phyloP scores from a whole-genome alignment of 2,888 invertebrate genomes.

The Netelia inedita region DNA sequence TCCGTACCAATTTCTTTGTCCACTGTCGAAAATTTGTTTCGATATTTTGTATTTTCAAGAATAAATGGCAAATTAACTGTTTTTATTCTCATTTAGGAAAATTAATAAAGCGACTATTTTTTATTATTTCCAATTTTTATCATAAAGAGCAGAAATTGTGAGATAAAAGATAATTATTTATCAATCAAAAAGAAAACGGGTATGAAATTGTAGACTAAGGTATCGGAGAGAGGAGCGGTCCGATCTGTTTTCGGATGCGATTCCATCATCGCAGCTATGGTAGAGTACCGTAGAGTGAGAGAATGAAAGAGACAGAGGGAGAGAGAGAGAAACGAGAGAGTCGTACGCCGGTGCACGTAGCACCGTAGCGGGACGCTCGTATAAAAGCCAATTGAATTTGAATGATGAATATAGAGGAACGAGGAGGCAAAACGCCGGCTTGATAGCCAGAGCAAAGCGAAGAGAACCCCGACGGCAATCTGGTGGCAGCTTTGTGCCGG shows the following conservation, averaged over 20 bases:
- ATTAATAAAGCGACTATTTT: no score
- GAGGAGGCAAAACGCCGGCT: conserved; percentile 64
- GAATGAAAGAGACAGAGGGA: no score
- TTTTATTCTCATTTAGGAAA: no score
- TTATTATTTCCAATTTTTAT: no score
- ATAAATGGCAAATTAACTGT: no score
- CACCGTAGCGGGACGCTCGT: conserved; percentile 79
- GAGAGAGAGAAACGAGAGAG: conserved; percentile 51
- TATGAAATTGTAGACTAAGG: not conserved
- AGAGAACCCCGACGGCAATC: conserved; percentile 83
- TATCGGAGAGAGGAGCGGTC: conserved; percentile 70
- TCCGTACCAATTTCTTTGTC: no score
- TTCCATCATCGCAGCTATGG: conserved; percentile 80
- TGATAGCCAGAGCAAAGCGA: conserved; percentile 74
- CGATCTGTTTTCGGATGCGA: conserved; percentile 76
- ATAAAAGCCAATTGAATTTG: conserved; percentile 85
- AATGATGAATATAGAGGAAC: conserved; percentile 85
- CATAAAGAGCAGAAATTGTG: no score
- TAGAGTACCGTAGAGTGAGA: conserved; percentile 54
- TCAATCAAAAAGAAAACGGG: not conserved
- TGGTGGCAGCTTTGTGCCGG: conserved; percentile 85
- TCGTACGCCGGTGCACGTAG: conserved; percentile 45
- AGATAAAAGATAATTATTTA: no score
- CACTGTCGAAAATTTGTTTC: no score
- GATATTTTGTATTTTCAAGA: no score